Evolutionary conservation across 2,797 vertebrate genomes (phyloP), one percentile per base, ranked within the genome.

Genomic region (Pseudochaenichthys georgianus): DNA sequence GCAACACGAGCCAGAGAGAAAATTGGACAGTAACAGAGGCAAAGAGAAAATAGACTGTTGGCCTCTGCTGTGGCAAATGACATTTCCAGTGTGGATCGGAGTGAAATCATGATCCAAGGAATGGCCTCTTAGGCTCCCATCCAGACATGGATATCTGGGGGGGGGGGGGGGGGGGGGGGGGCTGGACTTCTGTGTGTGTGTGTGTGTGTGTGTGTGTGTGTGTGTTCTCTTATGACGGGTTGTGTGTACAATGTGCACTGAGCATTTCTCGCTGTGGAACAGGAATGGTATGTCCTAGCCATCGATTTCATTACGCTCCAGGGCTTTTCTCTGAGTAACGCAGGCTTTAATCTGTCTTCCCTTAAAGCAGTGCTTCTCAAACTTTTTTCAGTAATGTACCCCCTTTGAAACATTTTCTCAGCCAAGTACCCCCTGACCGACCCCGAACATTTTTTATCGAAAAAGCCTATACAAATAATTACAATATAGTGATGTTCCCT

Each of bases 281-380:
- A 80, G 83, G 84, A 92, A 92, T 92, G 88, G 86, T 84, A 83
- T 86, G 85, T 88, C 87, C 86, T 69, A 11, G 79, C 84, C 88
- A 93, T 92, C 93, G 92, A 93, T 94, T 93, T 92, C 84, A 92
- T 90, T 86, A 81, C 59, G 74, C 91, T 90, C 80, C 78, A 78
- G 87, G 85, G 88, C 75, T 88, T 88, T 89, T 89, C 81, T 91
- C 80, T 61, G 87, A 83, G 71, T 70, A 89, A 84, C 53, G 61
- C 67, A 70, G 78, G 66, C 73, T 93, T 87, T 90, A 89, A 93
- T 89, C 86, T 62, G 83, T 88, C 90, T 5, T 92, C 75, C 76
- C 77, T 87, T 85, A 83, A 81, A 87, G 23, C 23, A 23, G 23
- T 23, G 23, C 23, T 23, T 23, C 23, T 23, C 23, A 23, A 23